Evolutionary conservation across 2,113 vertebrate genomes (phyloP).

Genomic region (Brachyhypopomus gauderio): DNA sequence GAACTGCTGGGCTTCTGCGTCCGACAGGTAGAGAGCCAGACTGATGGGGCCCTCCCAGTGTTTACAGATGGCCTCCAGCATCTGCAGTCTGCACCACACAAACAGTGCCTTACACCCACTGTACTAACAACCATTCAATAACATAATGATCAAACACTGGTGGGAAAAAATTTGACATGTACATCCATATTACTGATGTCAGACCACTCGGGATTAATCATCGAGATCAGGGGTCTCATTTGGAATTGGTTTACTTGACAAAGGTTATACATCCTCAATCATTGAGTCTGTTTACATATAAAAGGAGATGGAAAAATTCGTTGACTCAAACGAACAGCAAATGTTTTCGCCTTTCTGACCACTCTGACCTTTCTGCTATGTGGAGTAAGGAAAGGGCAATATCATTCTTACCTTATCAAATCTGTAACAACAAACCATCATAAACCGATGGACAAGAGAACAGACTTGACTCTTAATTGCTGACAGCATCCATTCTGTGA

Average conservation of each 20-base stretch:
- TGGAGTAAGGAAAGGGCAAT: not conserved
- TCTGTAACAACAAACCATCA: not conserved
- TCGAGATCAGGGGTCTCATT: not conserved
- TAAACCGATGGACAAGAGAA: constrained; percentile 7
- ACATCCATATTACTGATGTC: constrained; percentile 20
- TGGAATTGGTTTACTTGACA: constrained; percentile 14
- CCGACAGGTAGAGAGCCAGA: constrained; percentile 95
- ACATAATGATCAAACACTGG: not conserved
- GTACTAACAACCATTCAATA: not conserved
- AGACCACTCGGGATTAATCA: constrained; percentile 20
- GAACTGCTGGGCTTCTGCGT: constrained; percentile 97
- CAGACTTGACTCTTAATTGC: constrained; percentile 6
- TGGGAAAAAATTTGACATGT: not conserved
- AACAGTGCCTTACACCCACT: constrained; percentile 10
- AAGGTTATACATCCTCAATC: constrained; percentile 25
- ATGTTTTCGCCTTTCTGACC: constrained; percentile 20
- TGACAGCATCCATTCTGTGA: constrained; percentile 14
- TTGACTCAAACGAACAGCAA: not conserved
- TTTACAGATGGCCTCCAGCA: constrained; percentile 98
- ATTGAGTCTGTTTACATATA: not conserved
- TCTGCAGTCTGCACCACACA: constrained; percentile 85
- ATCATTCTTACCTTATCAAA: constrained; percentile 23
- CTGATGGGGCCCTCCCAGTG: constrained; percentile 99
- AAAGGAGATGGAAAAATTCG: not conserved
- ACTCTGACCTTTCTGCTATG: not conserved